Base-by-base conservation (phyloP, 2,888 invertebrate genomes). In the Trichopria drosophilae region DNA sequence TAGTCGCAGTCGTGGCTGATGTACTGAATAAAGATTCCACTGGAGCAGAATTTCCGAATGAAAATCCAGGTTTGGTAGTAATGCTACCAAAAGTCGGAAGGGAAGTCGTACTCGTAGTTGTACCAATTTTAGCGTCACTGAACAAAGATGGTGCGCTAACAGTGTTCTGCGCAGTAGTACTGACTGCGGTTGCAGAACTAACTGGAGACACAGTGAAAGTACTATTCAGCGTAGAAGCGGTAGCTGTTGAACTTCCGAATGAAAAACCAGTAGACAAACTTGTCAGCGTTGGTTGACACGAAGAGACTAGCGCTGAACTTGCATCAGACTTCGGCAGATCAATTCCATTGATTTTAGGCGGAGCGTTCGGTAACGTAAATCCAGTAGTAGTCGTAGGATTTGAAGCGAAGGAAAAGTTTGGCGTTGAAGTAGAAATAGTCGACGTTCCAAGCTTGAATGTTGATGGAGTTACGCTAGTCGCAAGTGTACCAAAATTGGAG, bases 1-100 rank as follows among this genome's bases (percentile, higher is more conserved):
- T 4, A 1, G 45, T 20, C 4, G 29, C 7, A 18, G 19, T 19
- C n/a, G n/a, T n/a, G 7, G 31, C 3, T 6, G 28, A 29, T 1
- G 28, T 23, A 3, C 35, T 46, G 2, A n/a, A n/a, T n/a, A n/a
- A n/a, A n/a, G n/a, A n/a, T n/a, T n/a, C n/a, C n/a, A n/a, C n/a
- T n/a, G n/a, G n/a, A 28, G 34, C 16, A 1, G 47, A 4, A 9
- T 12, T 39, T 12, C 53, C 57, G 10, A 59, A 58, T 3, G 58
- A 44, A 10, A 60, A 59, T n/a, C 39, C 37, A 1, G 53, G 22
- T 5, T 24, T 24, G 9, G 12, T 35, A 3, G 29, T 20, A 12
- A 13, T 16, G 28, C 9, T 41, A 10, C 3, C 23, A 13, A 44
- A 47, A 0, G 34, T 18, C 2, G 47, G 36, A 13, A 23, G 4